Base-by-base conservation (phyloP, 64 coral and sea anemone species). In the Porites lutea region DNA sequence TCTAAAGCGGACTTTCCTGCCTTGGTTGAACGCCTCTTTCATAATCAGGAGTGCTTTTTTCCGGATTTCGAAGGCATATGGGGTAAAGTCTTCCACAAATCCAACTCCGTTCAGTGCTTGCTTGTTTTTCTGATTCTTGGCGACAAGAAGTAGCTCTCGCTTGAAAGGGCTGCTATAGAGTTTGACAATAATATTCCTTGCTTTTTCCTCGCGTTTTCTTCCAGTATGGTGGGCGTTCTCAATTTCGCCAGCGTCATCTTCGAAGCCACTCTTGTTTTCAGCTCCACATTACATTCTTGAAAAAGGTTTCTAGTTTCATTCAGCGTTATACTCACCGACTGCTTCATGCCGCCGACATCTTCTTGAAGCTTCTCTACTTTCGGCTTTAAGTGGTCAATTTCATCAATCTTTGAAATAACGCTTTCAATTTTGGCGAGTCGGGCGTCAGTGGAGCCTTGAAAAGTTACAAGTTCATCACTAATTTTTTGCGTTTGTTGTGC, bases 371-470 rank as follows among this genome's bases (percentile, higher is more conserved):
- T 75, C 72, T 75, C 44, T 44, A 75, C 45, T 51, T 75, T 75
- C 72, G 14, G 72, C 72, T 75, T 75, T 11, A 75, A 5, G 9
- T 75, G 12, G 46, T 75, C 72, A 75, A 75, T 75, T 75, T 75
- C 72, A 51, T 49, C 48, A 75, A 75, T 51, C 10, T n/a, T 75
- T 49, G 5, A 49, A 49, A 75, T 51, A 75, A 18, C 72, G 45
- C 72, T 75, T 75, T 52, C 72, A 75, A 75, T 75, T 49, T 75
- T 75, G 11, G 72, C 47, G 10, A n/a, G 72, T 51, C 72, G 72
- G 13, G 72, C 37, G 47, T 51, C 45, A 8, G 46, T 75, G 45
- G 44, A 18, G 27, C 43, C 15, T 74, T 74, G 71, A 74, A 74
- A 74, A 74, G 27, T 74, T 46, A 27, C 22, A 46, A 72, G 70